These are phyloP conservation scores for Corythornis leucogaster DNA, from an alignment of 2,797 vertebrate genomes.

Conservation along the genomic window DNA sequence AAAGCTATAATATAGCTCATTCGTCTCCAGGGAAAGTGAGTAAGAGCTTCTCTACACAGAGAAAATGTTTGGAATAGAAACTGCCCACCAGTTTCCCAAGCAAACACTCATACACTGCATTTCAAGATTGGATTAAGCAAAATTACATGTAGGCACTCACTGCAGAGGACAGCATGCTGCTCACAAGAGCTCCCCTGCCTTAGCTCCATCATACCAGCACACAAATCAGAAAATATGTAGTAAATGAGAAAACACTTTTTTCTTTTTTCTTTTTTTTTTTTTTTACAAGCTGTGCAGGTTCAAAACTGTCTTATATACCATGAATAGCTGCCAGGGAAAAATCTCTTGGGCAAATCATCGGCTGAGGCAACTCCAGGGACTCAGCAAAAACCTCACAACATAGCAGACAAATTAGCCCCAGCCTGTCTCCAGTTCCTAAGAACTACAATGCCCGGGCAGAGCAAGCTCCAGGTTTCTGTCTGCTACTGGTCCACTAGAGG, in stretches of 20 bases:
- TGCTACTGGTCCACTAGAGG: slow-evolving; percentile 33
- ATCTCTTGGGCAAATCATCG: not conserved
- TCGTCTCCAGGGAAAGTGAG: slow-evolving; percentile 9
- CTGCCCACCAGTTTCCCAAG: not conserved
- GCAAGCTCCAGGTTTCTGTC: not conserved
- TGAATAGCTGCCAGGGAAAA: not conserved
- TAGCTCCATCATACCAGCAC: not conserved
- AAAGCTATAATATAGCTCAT: not conserved
- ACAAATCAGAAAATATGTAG: not conserved
- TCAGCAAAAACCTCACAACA: not conserved
- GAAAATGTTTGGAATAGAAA: not conserved
- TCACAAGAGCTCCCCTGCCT: not conserved
- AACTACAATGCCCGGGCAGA: not conserved
- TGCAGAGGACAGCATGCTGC: not conserved
- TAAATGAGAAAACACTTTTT: not conserved
- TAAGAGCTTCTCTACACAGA: not conserved
- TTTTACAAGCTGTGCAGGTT: not conserved
- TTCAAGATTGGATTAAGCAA: not conserved
- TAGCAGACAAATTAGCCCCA: not conserved
- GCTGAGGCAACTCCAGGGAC: not conserved
- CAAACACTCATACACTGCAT: not conserved
- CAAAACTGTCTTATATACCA: not conserved
- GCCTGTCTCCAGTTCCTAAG: not conserved
- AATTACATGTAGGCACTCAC: not conserved
- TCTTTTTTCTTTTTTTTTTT: not conserved